phyloP scores from a whole-genome alignment of 2,888 invertebrate species.

The Syrphus vitripennis region DNA sequence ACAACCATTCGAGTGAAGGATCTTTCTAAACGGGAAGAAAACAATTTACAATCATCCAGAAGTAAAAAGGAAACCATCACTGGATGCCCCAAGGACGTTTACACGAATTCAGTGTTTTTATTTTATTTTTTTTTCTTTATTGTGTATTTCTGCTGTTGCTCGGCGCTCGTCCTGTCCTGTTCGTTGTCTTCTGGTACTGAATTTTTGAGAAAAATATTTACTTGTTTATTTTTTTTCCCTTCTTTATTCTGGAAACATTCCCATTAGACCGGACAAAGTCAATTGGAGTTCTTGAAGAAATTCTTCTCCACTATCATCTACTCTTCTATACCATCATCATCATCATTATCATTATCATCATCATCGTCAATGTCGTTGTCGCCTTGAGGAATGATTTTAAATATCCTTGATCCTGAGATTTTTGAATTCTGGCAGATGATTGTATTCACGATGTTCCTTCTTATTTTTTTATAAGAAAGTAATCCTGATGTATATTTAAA shows the following conservation, averaged over 20 bases:
- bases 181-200: not conserved
- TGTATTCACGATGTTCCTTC: slow-evolving; percentile 14
- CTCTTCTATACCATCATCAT: slow-evolving; percentile 5
- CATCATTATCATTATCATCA: slow-evolving; percentile 19
- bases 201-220: slow-evolving; percentile 1
- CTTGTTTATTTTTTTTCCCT: not conserved
- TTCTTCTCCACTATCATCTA: not conserved
- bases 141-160: not conserved
- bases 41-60: slow-evolving; percentile 66
- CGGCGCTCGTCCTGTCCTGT: not conserved
- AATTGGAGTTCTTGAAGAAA: slow-evolving; percentile 35
- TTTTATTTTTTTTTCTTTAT: not conserved
- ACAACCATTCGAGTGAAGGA: slow-evolving; percentile 39
- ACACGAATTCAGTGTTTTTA: slow-evolving; percentile 40
- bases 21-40: slow-evolving; percentile 61
- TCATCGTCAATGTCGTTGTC: slow-evolving; percentile 34
- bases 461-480: not conserved
- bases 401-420: slow-evolving; percentile 31
- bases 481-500: not conserved
- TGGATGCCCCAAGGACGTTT: slow-evolving; percentile 57
- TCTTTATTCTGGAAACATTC: slow-evolving; percentile 27
- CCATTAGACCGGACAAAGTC: slow-evolving; percentile 61
- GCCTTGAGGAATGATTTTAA: slow-evolving; percentile 60
- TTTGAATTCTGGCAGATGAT: slow-evolving; percentile 56
- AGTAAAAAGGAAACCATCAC: slow-evolving; percentile 58